Base-by-base conservation (phyloP, 2,888 invertebrate genomes). In the Leptarthrus brevirostris region DNA sequence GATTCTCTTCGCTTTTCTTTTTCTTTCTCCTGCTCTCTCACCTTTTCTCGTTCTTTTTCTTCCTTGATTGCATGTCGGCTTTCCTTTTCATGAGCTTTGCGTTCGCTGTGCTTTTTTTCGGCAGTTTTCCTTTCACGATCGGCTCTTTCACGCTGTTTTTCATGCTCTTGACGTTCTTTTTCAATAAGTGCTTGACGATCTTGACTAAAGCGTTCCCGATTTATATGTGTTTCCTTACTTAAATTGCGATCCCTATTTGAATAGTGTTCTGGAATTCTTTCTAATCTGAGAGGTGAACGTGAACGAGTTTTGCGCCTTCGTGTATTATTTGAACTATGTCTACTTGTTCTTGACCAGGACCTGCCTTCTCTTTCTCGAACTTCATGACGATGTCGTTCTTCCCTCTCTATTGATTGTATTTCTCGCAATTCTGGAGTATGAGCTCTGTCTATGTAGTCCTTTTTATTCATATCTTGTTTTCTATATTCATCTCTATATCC, bases 1-100 rank as follows among this genome's bases (percentile, higher is more conserved):
- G 78, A 76, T 49, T 74, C 77, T 14, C 69, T 54, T 49, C 74
- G 77, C 18, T 77, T 77, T 58, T 77, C 73, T 18, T 77, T 79
- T 70, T 76, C 78, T 12, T 76, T 75, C 56, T 83, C 87, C 82
- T 69, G 82, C 81, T 72, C 82, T 72, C 80, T 76, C 80, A 81
- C 76, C 81, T 81, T 74, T 81, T 76, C 74, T 30, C 58, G 66
- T 12, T 74, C 79, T 76, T 81, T 82, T 77, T 81, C 80, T 75
- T 82, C 78, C 76, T 79, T 77, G 72, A 75, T 72, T 20, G 86
- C 86, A 79, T 87, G 86, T 80, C 86, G 86, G 16, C 54, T 26
- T 22, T 74, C 75, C 14, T 72, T 75, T 34, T 76, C 76, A 26
- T 72, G 61, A 24, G 16, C 58, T 71, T 76, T 76, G 12, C 74